Evolutionary conservation across 2,113 vertebrate species (phyloP).

Genomic region (Cyphomyrus discorhynchus): DNA sequence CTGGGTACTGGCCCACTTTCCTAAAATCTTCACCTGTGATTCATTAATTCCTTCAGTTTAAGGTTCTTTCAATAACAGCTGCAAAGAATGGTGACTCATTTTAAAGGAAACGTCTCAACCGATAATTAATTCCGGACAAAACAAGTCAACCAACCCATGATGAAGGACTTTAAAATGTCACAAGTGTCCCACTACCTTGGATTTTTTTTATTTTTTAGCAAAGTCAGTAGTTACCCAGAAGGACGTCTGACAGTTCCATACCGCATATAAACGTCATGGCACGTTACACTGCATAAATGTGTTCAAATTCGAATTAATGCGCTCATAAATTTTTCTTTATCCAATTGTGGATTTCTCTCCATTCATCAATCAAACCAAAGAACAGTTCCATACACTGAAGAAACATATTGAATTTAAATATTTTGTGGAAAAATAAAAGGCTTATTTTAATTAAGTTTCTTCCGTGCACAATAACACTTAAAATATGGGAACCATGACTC

Average conservation of each 20-base stretch:
- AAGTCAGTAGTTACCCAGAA: constrained; percentile 38
- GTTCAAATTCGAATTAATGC: constrained; percentile 33
- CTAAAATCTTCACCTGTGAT: neutral
- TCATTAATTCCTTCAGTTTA: neutral
- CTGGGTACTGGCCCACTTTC: neutral
- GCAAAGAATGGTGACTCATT: neutral
- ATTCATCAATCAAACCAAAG: constrained; percentile 34
- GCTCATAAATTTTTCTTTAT: constrained; percentile 5
- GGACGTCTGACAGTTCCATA: constrained; percentile 43
- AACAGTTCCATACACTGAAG: neutral
- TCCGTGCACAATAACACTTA: neutral
- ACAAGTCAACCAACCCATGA: neutral
- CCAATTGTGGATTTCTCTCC: constrained; percentile 39
- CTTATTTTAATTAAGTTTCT: neutral
- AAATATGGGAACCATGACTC: neutral
- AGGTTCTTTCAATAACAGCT: constrained; percentile 6
- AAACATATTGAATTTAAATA: neutral
- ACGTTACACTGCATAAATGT: constrained; percentile 47
- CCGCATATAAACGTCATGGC: constrained; percentile 45
- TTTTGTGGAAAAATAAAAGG: neutral
- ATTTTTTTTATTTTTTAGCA: constrained; percentile 33
- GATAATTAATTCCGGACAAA: neutral
- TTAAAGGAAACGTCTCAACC: neutral
- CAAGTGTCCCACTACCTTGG: constrained; percentile 28
- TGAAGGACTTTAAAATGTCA: neutral